Percentiles rank a stretch among this genome's conserved stretches.
Conservation (phyloP, 1,140 invertebrate genomes). For the Papilio xuthus region DNA sequence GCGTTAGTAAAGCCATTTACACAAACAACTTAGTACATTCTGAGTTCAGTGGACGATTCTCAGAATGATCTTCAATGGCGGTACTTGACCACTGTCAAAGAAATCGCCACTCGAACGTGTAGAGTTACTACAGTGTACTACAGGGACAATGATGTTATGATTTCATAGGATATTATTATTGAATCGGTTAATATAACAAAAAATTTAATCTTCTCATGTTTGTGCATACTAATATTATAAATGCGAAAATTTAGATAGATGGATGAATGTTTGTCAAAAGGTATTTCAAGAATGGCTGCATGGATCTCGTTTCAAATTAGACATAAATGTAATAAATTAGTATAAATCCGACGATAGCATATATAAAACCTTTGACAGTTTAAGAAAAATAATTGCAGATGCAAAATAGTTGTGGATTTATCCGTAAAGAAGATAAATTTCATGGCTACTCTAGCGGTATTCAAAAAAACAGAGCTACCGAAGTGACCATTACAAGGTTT, state of each 20-base stretch:
- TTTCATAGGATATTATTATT: not conserved
- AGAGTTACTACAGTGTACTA: not conserved
- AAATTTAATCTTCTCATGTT: not conserved
- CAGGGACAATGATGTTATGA: not conserved
- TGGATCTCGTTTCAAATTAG: too few relatives aligned
- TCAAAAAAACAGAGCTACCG: not conserved
- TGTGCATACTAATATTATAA: too few relatives aligned
- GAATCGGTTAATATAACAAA: not conserved
- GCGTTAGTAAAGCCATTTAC: conserved; percentile 7
- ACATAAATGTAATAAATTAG: too few relatives aligned
- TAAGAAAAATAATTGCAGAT: too few relatives aligned
- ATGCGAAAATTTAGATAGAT: too few relatives aligned
- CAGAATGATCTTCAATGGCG: conserved; percentile 9
- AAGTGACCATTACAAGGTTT: conserved; percentile 10
- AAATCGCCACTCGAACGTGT: conserved; percentile 20
- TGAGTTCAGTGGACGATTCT: not conserved
- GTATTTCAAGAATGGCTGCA: too few relatives aligned
- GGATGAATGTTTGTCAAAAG: too few relatives aligned
- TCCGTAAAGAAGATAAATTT: not conserved
- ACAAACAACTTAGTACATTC: conserved; percentile 2
- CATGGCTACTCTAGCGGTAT: not conserved
- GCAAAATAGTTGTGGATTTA: not conserved
- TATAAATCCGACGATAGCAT: too few relatives aligned
- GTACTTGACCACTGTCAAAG: conserved; percentile 16
- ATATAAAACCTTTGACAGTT: too few relatives aligned